Base-by-base conservation (phyloP, 2,113 vertebrate genomes). In the Ptychochromis oligacanthus region DNA sequence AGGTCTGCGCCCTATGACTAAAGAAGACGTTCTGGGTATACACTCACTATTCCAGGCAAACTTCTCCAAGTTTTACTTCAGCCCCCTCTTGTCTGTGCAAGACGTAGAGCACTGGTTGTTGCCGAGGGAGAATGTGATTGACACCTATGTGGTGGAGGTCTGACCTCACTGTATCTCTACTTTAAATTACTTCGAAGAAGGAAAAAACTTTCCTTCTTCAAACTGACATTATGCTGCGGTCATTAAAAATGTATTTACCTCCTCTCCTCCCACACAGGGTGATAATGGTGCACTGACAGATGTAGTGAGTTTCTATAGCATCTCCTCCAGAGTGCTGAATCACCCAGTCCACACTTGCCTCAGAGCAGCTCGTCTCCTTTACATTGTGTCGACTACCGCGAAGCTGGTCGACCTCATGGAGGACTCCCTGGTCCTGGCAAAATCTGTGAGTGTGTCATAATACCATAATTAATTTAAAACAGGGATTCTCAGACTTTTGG, bases 61-160 rank as follows among this genome's bases (percentile, higher is more conserved):
- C 93, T 93, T 97, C 88, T 87, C 93, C 91, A 97, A 95, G 89
- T 98, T 97, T 85, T 91, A 97, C 88, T 95, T 99, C 91, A 96
- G 94, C 0, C 95, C 97, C 0, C 65, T 95, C 87, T 95, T 97
- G 96, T 97, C 94, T 80, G 70, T 75, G 49, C 95, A 97, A 87
- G 97, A 99, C 91, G 96, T 97, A 79, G 95, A 97, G 75, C 97
- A 99, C 94, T 99, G 97, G 97, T 95, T 98, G 72, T 85, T 97
- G 80, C 97, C 98, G 40, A 96, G 95, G 93, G 96, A 98, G 92
- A 96, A 96, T 28, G 97, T 99, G 94, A 96, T 98, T 0, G 96
- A 98, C 94, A 98, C 98, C 75, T 98, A 97, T 0, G 96, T 99
- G 82, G 97, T 98, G 2, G 97, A 99, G 98, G 98, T 99, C 84